Evolutionary conservation across 1,140 invertebrate species (phyloP).

Genomic region (Zaprionus tsacasi): DNA sequence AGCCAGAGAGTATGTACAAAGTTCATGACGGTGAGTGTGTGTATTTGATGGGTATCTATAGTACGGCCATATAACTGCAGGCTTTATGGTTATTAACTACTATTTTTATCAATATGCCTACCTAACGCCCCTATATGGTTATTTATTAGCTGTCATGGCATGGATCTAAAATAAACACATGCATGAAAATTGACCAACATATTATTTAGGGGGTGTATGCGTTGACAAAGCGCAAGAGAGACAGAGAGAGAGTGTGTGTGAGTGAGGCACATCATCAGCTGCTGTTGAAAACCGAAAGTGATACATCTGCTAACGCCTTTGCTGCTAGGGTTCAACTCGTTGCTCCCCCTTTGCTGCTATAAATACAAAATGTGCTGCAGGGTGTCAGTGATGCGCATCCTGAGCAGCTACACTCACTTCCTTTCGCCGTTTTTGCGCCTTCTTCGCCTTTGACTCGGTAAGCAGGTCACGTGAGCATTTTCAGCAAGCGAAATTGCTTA

Average conservation of each 20-base stretch:
- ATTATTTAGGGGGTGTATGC: conserved; percentile 62
- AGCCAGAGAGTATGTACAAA: not conserved
- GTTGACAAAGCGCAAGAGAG: conserved; percentile 1
- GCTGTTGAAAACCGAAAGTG: conserved; percentile 65
- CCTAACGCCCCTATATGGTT: conserved; percentile 32
- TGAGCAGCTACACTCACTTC: conserved; percentile 34
- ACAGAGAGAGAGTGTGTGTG: conserved; percentile 9
- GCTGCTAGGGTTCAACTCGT: conserved; percentile 36
- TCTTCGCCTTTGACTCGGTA: conserved; percentile 62
- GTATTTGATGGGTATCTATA: not conserved
- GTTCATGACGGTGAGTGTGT: not conserved
- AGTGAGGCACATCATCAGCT: conserved; percentile 46
- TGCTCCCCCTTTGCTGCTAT: conserved; percentile 28
- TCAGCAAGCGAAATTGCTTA: conserved; percentile 56
- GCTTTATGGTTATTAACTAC: not conserved
- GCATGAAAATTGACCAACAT: conserved; percentile 48
- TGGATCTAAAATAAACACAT: conserved; percentile 64
- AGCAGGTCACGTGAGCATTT: conserved; percentile 77
- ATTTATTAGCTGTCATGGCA: conserved; percentile 46
- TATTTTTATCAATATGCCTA: conserved; percentile 21
- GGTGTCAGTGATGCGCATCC: conserved; percentile 44
- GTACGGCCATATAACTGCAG: not conserved
- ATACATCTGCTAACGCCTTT: conserved; percentile 69
- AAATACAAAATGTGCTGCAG: conserved; percentile 53
- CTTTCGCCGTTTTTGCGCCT: conserved; percentile 35